These are phyloP conservation scores for Monodelphis domestica DNA, from an alignment of 2,797 vertebrate species.

Conservation along the genomic window DNA sequence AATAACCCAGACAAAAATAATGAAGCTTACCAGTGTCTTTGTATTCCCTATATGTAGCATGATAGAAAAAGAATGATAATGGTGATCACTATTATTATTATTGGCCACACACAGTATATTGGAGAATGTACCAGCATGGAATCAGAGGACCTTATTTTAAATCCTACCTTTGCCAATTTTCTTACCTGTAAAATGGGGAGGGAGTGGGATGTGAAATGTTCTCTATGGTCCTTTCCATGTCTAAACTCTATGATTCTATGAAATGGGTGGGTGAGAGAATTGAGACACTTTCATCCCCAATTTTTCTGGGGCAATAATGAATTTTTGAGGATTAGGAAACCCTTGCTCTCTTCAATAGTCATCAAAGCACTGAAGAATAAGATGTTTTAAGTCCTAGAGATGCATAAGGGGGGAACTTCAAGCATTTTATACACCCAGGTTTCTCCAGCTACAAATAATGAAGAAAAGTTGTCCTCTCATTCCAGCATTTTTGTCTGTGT, in stretches of 20 bases:
- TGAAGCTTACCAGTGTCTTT: background rate
- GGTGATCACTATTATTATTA: background rate
- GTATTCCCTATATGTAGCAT: background rate
- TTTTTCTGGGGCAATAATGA: background rate
- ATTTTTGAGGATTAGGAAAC: background rate
- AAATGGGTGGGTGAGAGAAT: background rate
- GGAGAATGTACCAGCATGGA: background rate
- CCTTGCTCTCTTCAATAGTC: background rate
- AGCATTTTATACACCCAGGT: background rate
- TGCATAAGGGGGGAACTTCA: background rate
- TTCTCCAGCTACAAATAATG: background rate
- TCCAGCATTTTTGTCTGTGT: background rate
- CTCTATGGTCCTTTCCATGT: background rate
- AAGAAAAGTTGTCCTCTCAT: background rate
- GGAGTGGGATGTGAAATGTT: background rate
- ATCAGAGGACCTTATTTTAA: background rate
- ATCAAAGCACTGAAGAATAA: background rate
- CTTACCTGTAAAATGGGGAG: background rate
- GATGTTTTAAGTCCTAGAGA: background rate
- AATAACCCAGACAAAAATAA: background rate
- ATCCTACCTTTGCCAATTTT: background rate
- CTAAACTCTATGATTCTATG: background rate
- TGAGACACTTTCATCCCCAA: background rate
- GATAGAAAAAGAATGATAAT: background rate
- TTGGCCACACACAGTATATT: background rate